Percentiles rank a stretch among this genome's conserved stretches.
phyloP scores from a whole-genome alignment of 2,888 invertebrate genomes.

The Rhaphigaster nebulosa region DNA sequence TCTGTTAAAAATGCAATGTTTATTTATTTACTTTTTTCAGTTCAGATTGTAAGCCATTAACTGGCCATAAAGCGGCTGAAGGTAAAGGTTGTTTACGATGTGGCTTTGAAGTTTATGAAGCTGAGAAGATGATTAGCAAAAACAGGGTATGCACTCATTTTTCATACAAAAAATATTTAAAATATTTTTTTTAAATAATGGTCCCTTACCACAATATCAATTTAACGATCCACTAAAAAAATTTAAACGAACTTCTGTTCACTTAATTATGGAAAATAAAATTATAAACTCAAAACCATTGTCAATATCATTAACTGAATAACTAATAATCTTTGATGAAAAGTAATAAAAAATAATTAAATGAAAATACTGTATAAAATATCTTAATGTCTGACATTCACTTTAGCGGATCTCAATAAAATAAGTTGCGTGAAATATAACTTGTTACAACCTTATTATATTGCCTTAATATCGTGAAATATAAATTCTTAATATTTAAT shows the following conservation, averaged over 20 bases:
- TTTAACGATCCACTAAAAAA: neutral
- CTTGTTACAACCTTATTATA: neutral
- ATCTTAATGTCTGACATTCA: no score
- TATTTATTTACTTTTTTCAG: constrained; percentile 69
- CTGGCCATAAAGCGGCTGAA: constrained; percentile 80
- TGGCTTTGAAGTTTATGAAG: constrained; percentile 92
- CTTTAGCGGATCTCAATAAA: no score
- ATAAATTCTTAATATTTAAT: neutral
- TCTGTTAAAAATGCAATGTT: neutral
- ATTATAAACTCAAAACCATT: neutral
- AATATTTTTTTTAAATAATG: neutral
- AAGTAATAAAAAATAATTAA: neutral
- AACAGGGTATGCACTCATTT: constrained; percentile 73
- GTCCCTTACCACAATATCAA: neutral
- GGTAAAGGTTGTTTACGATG: constrained; percentile 89
- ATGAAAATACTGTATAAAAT: neutral
- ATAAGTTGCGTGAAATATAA: no score
- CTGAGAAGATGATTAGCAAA: constrained; percentile 97
- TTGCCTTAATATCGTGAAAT: neutral
- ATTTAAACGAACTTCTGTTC: neutral
- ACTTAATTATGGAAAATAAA: neutral
- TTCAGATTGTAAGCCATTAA: constrained; percentile 80
- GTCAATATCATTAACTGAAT: neutral
- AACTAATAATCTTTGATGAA: neutral
- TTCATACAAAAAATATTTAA: neutral